Evolutionary conservation across 2,888 invertebrate genomes (phyloP), one percentile per base, ranked within the genome.

Genomic region (Argynnis bischoffii): DNA sequence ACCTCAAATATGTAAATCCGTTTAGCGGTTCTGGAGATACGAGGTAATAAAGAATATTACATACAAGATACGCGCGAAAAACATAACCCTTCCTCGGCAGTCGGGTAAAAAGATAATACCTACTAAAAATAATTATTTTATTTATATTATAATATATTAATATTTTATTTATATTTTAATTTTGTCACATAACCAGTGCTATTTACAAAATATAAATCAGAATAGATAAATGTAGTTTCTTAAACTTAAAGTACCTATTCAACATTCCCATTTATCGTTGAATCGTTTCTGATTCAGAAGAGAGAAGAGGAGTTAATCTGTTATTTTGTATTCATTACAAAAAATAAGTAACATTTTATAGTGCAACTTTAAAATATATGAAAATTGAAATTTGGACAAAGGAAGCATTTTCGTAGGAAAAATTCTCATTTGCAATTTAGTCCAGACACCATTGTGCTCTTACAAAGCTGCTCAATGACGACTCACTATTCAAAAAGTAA

Each of bases 401-500:
- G 66, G 66, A 66, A 66, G 50, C 54, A 55, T 66, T 66, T 66
- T 66, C 60, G 60, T 61, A 55, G 66, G 66, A 60, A 60, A 61
- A 66, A 66, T 66, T 60, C 66, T 66, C 66, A 66, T 63, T 59
- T 59, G 67, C 67, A 63, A 63, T 67, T 63, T 57, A 53, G 63
- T 63, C 63, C 63, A 67, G 67, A 67, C 67, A 67, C 63, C 67
- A 63, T 67, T 67, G 67, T 63, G 51, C 53, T 63, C 57, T 14
- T 16, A 67, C 67, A 67, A 63, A 63, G 67, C 57, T 67, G 53
- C 63, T 57, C 63, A 67, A 67, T 66, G 66, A 66, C 66, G 66
- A 66, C 66, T 66, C 66, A 55, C 66, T 60, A 66, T 66, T 66
- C 66, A 66, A 66, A 66, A 66, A 66, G 60, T 66, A 55, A 66